phyloP scores from a whole-genome alignment of 1,140 invertebrate genomes.

The Physella acuta region DNA sequence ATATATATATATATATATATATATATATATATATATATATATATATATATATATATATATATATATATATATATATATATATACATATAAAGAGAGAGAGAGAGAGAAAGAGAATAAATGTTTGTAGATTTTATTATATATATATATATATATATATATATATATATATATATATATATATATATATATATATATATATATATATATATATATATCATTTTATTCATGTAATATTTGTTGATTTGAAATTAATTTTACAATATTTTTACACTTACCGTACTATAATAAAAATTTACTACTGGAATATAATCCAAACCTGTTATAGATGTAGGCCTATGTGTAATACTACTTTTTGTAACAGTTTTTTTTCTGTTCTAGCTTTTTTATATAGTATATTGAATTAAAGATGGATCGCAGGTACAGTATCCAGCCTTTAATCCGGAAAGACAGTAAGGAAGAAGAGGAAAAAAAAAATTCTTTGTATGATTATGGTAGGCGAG shows the following conservation, averaged over 20 bases:
- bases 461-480: not conserved
- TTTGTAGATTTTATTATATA: not conserved
- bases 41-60: not conserved
- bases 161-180: conserved; percentile 9
- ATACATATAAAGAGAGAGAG: not conserved
- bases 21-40: not conserved
- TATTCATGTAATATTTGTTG: too few species aligned
- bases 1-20: not conserved
- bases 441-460: conserved; percentile 20
- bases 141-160: not conserved
- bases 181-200: not conserved
- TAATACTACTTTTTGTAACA: not conserved
- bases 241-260: too few species aligned
- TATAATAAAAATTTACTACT: too few species aligned
- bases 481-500: not conserved
- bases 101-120: conserved; percentile 7
- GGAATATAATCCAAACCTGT: not conserved
- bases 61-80: not conserved
- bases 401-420: conserved; percentile 10
- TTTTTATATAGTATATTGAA: too few species aligned
- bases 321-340: not conserved
- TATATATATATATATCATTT: too few species aligned
- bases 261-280: too few species aligned
- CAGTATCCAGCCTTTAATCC: conserved; percentile 14
- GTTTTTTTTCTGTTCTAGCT: not conserved